Evolutionary conservation across 2,113 vertebrate genomes (phyloP), one percentile per base, ranked within the genome.

Genomic region (Oreochromis spilurus): DNA sequence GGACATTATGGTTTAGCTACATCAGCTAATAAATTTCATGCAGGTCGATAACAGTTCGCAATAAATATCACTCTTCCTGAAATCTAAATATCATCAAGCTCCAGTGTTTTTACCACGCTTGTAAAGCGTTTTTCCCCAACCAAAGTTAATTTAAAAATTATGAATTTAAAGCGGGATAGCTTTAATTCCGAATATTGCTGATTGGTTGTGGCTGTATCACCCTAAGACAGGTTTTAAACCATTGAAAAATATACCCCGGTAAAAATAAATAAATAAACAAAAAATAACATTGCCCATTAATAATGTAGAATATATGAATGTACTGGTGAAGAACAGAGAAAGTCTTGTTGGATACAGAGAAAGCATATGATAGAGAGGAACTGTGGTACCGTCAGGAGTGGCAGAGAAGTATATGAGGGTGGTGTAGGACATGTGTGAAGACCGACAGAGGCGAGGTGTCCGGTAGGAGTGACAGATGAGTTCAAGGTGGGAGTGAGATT

Each of bases 401-500:
- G 38, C 5, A 43, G 5, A 70, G 62, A 40, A 43, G 38, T 43
- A 26, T 26, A 26, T 0, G 13, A 72, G 5, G 21, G 21, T 72
- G 65, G 38, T 70, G 65, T 9, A 43, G n/a, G 36, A 70, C 36
- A 70, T 24, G 38, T 16, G 9, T 2, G 1, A 70, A 43, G 13
- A 6, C 36, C 14, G 60, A 36, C 19, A 21, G 38, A 16, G 38
- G 38, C 3, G 38, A 26, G 65, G 65, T 43, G 65, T 45, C 21
- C 21, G 3, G 38, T 43, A 45, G 65, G 65, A 10, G 65, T 72
- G 65, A 10, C 5, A 26, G 13, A 45, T 72, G 65, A 24, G 0
- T 72, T 72, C 1, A 45, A 16, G n/a, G 38, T 72, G 67, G 21
- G 5, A 21, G 0, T 72, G 67, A 26, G 38, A 3, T 72, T 1